Percentiles rank a stretch among this genome's conserved stretches.
phyloP scores from a whole-genome alignment of 2,113 vertebrate species.

The Chrysochloris asiatica region DNA sequence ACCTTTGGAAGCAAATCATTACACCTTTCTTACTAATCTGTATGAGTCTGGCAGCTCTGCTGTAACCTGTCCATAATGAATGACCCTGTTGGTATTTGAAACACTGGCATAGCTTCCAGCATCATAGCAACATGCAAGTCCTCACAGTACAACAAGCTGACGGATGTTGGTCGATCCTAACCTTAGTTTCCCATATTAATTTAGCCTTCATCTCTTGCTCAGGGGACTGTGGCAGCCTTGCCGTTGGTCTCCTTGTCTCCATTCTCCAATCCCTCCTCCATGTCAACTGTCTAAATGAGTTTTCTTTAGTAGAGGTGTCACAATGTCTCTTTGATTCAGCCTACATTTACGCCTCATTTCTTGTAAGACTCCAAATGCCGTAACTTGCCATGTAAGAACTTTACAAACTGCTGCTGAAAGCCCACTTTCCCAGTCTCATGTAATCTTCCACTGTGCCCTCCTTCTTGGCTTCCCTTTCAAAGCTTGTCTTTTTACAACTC shows the following conservation, averaged over 20 bases:
- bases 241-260: not conserved
- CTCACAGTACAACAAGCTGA: not conserved
- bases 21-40: not conserved
- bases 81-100: not conserved
- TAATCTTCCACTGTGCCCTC: not conserved
- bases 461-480: rapidly evolving
- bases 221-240: not conserved
- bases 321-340: not conserved
- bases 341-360: not conserved
- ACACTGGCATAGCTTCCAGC: not conserved
- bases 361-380: not conserved
- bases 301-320: not conserved
- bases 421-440: not conserved
- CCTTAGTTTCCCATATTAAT: not conserved
- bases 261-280: no score
- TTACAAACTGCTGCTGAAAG: not conserved
- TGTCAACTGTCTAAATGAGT: rapidly evolving
- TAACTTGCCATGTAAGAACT: not conserved
- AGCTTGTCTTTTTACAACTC: not conserved
- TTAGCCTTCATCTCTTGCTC: not conserved
- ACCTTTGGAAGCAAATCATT: not conserved
- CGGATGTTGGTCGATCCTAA: not conserved
- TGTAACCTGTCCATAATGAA: not conserved
- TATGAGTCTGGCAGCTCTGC: not conserved
- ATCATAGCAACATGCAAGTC: not conserved